Percentiles rank a stretch among this genome's conserved stretches.
phyloP scores from a whole-genome alignment of 2,888 invertebrate genomes.

The Schrankia costaestrigalis region DNA sequence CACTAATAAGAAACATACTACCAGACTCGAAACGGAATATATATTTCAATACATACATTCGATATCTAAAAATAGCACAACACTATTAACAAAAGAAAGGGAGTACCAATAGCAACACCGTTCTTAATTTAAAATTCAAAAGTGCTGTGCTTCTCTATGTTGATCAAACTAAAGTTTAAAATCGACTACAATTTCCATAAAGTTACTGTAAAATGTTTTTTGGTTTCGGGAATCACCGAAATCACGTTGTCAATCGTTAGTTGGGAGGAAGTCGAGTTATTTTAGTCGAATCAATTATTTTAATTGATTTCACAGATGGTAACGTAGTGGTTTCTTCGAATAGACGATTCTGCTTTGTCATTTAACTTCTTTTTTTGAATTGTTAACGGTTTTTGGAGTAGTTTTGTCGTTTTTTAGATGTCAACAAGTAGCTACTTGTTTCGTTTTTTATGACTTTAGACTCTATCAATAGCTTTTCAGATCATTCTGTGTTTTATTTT shows the following conservation, averaged over 20 bases:
- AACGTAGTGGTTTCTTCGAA: conserved; percentile 34
- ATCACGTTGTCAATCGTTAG: conserved; percentile 63
- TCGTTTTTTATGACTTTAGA: too few relatives aligned
- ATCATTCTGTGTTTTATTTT: too few relatives aligned
- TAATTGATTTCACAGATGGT: conserved; percentile 73
- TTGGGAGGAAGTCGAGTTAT: conserved; percentile 65
- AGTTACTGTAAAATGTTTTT: conserved; percentile 14
- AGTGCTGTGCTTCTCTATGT: conserved; percentile 10
- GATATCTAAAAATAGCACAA: conserved; percentile 57
- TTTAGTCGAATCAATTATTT: conserved; percentile 73
- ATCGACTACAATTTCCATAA: conserved; percentile 12
- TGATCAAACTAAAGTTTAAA: conserved; percentile 18
- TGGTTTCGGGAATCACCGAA: conserved; percentile 57
- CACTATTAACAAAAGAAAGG: conserved; percentile 61
- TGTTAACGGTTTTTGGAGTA: too few relatives aligned
- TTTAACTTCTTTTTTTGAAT: conserved; percentile 22
- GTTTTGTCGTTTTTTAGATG: neutral
- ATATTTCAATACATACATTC: conserved; percentile 52
- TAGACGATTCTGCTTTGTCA: conserved; percentile 39
- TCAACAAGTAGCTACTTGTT: neutral
- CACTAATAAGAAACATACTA: conserved; percentile 38
- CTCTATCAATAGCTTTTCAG: too few relatives aligned
- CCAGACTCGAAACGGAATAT: conserved; percentile 42
- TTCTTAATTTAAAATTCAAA: conserved; percentile 5
- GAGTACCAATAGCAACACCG: conserved; percentile 28